Conservation (phyloP, 2,797 vertebrate genomes). For the Ptychadena robeensis region DNA sequence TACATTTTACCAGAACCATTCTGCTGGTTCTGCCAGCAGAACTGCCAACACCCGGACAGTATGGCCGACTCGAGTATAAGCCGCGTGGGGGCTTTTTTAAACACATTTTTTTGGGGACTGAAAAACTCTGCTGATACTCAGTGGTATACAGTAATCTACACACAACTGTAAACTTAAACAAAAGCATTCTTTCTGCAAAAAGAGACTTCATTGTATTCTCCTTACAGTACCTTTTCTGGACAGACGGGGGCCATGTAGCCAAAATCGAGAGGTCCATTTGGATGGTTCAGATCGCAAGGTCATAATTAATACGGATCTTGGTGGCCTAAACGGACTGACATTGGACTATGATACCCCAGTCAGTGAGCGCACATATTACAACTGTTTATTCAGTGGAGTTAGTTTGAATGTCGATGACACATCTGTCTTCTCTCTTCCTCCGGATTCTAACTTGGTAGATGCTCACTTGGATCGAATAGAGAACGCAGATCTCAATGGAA, state of each 20-base stretch:
- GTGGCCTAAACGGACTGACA: conserved; percentile 97
- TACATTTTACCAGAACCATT: no score
- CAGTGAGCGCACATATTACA: conserved; percentile 57
- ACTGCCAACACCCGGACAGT: no score
- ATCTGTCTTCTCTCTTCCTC: not conserved
- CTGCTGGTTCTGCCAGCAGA: no score
- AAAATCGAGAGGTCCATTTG: conserved; percentile 95
- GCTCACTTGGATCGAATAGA: conserved; percentile 96
- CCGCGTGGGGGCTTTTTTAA: no score
- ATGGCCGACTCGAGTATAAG: no score
- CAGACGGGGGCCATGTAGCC: conserved; percentile 95
- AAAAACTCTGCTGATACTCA: no score
- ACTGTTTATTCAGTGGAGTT: not conserved
- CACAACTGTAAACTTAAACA: no score
- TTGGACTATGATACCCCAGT: conserved; percentile 96
- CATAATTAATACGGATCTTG: conserved; percentile 94
- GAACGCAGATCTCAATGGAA: conserved; percentile 93
- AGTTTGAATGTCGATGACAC: no score
- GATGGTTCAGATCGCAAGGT: conserved; percentile 95
- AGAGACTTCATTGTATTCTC: conserved; percentile 4
- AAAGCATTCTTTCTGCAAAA: no score
- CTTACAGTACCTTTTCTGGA: conserved; percentile 93
- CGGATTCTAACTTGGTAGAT: conserved; percentile 98
- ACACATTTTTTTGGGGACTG: no score
- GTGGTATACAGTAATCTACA: no score